phyloP scores from a whole-genome alignment of 2,888 invertebrate species.

The Diloba caeruleocephala region DNA sequence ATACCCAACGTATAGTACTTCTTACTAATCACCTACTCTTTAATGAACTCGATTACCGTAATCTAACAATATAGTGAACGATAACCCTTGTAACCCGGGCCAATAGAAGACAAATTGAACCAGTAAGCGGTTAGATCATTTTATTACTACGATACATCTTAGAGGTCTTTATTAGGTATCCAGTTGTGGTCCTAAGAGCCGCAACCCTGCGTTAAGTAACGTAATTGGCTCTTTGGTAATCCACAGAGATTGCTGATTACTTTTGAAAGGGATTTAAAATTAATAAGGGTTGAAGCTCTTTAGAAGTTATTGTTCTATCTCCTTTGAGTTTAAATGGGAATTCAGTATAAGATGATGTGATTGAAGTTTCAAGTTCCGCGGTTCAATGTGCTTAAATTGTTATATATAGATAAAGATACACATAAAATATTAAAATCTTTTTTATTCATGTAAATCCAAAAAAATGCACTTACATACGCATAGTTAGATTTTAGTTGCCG shows the following conservation, averaged over 20 bases:
- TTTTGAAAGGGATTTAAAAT: slow-evolving; percentile 40
- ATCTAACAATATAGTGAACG: slow-evolving; percentile 23
- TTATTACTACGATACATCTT: slow-evolving; percentile 53
- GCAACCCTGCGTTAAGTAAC: slow-evolving; percentile 32
- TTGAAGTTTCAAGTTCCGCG: too few species aligned
- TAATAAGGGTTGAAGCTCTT: slow-evolving; percentile 32
- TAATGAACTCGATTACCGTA: slow-evolving; percentile 19
- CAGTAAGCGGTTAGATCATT: slow-evolving; percentile 40
- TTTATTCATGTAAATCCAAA: too few species aligned
- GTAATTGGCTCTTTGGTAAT: slow-evolving; percentile 18
- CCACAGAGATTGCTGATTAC: slow-evolving; percentile 41
- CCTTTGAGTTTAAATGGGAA: slow-evolving; percentile 18
- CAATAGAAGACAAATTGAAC: slow-evolving; percentile 45
- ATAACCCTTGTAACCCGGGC: slow-evolving; percentile 19
- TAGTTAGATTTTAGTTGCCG: too few species aligned
- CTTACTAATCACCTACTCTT: slow-evolving; percentile 24
- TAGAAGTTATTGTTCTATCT: slow-evolving; percentile 21
- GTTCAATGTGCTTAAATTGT: too few species aligned
- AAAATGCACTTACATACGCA: too few species aligned
- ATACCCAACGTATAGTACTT: neutral
- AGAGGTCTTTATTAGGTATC: slow-evolving; percentile 19
- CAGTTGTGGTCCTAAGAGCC: slow-evolving; percentile 27
- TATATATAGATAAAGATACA: too few species aligned
- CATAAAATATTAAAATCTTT: too few species aligned
- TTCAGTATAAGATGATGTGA: slow-evolving; percentile 4